phyloP scores from a whole-genome alignment of 2,888 invertebrate genomes.

The Spilarctia lutea region DNA sequence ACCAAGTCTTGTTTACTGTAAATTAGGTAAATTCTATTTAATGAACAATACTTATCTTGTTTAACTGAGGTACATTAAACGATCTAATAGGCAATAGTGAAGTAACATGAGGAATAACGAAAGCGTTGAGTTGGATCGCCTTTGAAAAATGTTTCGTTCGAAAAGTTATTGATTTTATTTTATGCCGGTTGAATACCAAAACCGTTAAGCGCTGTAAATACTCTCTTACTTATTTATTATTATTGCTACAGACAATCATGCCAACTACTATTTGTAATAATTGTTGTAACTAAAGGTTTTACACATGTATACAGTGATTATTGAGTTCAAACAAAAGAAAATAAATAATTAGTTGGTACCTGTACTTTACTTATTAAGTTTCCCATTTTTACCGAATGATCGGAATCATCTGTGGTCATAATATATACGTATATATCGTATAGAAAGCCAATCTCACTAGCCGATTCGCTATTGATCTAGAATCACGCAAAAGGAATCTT shows the following conservation, averaged over 20 bases:
- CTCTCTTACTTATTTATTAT: background rate
- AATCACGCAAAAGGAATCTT: too few species aligned
- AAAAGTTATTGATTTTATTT: conserved; percentile 21
- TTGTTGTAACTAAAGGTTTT: background rate
- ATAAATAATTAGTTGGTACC: background rate
- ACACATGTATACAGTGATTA: background rate
- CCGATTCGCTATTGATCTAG: too few species aligned
- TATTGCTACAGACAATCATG: background rate
- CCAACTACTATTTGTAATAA: background rate
- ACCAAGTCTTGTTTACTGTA: too few species aligned
- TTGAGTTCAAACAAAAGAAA: background rate
- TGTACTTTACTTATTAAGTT: background rate
- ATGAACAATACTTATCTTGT: background rate
- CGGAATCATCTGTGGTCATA: background rate
- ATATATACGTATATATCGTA: background rate
- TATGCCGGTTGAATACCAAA: conserved; percentile 16
- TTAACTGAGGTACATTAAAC: background rate
- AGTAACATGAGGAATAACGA: conserved; percentile 8
- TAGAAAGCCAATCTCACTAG: too few species aligned
- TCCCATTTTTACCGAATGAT: background rate
- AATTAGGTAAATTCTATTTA: background rate
- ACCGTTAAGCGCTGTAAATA: background rate
- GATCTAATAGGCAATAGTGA: background rate
- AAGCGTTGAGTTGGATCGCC: conserved; percentile 6
- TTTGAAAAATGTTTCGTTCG: conserved; percentile 24